A percentile compares a stretch with the other conserved stretches of the same genome.
These are phyloP conservation scores for Etia nguti DNA, from an alignment of 2,113 vertebrate genomes.

Conservation along the genomic window DNA sequence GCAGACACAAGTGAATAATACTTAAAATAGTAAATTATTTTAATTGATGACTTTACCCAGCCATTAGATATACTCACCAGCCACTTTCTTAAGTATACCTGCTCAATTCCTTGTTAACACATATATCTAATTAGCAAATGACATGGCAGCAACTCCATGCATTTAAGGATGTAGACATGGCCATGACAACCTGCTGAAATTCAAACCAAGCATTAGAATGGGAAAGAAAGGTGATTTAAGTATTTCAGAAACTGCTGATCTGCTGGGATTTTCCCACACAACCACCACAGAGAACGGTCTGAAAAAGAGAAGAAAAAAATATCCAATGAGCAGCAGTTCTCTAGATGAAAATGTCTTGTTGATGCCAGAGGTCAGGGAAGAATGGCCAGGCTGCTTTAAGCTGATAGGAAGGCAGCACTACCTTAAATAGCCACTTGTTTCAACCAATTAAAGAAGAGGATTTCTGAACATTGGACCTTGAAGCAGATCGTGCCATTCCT, in stretches of 20 bases:
- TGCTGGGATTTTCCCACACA: not conserved
- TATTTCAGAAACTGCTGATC: not conserved
- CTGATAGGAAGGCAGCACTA: not conserved
- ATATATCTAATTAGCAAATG: not conserved
- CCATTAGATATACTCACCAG: not conserved
- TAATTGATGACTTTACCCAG: not conserved
- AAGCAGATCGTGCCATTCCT: not conserved
- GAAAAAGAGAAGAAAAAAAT: not conserved
- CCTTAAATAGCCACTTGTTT: not conserved
- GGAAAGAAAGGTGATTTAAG: not conserved
- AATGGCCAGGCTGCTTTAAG: not conserved
- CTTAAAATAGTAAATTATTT: not conserved
- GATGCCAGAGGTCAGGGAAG: not conserved
- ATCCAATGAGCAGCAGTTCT: not conserved
- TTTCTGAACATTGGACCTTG: not conserved
- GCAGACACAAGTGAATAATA: not conserved
- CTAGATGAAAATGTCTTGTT: not conserved
- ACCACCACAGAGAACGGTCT: not conserved
- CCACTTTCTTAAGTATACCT: not conserved
- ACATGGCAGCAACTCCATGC: not conserved
- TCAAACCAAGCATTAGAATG: not conserved
- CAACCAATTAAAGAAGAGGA: not conserved
- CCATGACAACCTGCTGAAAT: not conserved
- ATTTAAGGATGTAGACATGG: not conserved
- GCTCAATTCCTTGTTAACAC: rapidly evolving